phyloP scores from a whole-genome alignment of 2,797 vertebrate species.

The Karalla daura region DNA sequence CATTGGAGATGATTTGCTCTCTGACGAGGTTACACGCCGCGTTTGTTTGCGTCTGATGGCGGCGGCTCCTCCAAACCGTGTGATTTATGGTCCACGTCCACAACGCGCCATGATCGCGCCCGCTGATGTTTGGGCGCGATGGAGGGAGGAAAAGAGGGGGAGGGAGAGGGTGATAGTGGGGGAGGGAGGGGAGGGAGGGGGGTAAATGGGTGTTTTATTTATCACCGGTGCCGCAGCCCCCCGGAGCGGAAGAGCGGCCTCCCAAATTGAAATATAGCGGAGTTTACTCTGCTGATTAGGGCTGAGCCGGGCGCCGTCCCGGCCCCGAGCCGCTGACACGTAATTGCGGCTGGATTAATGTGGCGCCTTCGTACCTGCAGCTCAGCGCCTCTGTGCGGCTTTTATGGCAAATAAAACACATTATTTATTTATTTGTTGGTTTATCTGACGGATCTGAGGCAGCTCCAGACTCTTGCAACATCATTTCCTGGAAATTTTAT shows the following conservation, averaged over 20 bases:
- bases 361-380: too few relatives aligned
- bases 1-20: conserved; percentile 62
- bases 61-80: conserved; percentile 89
- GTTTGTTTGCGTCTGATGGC: conserved; percentile 87
- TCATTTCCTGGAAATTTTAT: too few relatives aligned
- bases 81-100: conserved; percentile 94
- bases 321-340: conserved; percentile 95
- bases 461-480: too few relatives aligned
- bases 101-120: conserved; percentile 91
- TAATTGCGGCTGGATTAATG: conserved; percentile 98
- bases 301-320: conserved; percentile 82
- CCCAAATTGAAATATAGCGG: conserved; percentile 99
- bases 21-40: conserved; percentile 87
- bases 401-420: too few relatives aligned
- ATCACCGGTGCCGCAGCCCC: conserved; percentile 94
- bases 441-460: too few relatives aligned
- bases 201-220: conserved; percentile 99
- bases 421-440: not conserved
- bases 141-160: conserved; percentile 85
- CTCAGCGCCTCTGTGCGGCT: too few relatives aligned
- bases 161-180: conserved; percentile 92
- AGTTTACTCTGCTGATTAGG: conserved; percentile 99
- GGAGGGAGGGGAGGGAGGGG: conserved; percentile 85
- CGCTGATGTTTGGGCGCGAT: conserved; percentile 81
- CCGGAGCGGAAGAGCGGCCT: conserved; percentile 96